Evolutionary conservation across 1,140 invertebrate genomes (phyloP).

Genomic region (Dendroctonus ponderosae): DNA sequence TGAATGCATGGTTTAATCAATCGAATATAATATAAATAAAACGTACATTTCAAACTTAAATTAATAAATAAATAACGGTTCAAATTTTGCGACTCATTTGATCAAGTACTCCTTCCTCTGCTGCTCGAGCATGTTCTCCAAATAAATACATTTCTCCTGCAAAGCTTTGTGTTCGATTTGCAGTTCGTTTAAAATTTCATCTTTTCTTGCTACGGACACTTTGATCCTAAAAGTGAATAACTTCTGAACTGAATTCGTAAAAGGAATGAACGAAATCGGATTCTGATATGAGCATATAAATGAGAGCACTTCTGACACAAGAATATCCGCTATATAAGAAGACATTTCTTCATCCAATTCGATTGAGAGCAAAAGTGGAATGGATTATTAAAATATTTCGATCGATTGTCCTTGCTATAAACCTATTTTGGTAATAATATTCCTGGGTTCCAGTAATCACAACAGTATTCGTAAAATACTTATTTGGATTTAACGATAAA

Average conservation of each 20-base stretch:
- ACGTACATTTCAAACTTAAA: neutral
- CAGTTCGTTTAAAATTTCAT: slow-evolving; percentile 68
- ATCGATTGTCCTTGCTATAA: too few relatives aligned
- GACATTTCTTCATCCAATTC: too few relatives aligned
- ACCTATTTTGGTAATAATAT: too few relatives aligned
- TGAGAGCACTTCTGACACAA: neutral
- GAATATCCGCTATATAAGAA: too few relatives aligned
- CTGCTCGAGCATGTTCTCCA: slow-evolving; percentile 73
- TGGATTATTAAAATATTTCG: too few relatives aligned
- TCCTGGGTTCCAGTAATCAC: too few relatives aligned
- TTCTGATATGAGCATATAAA: neutral
- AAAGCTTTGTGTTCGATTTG: slow-evolving; percentile 65
- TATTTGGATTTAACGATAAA: too few relatives aligned
- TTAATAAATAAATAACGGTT: neutral
- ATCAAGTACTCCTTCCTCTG: slow-evolving; percentile 60
- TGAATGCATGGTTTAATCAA: too few relatives aligned
- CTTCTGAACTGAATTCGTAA: neutral
- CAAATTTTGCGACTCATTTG: slow-evolving; percentile 24
- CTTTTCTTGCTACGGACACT: slow-evolving; percentile 73
- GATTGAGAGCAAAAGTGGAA: too few relatives aligned
- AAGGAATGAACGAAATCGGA: neutral
- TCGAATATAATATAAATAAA: neutral
- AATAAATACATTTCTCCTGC: slow-evolving; percentile 67
- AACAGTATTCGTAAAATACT: too few relatives aligned
- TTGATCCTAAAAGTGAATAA: slow-evolving; percentile 62